Base-by-base conservation (phyloP, 1,140 invertebrate genomes). In the Cydia strobilella region DNA sequence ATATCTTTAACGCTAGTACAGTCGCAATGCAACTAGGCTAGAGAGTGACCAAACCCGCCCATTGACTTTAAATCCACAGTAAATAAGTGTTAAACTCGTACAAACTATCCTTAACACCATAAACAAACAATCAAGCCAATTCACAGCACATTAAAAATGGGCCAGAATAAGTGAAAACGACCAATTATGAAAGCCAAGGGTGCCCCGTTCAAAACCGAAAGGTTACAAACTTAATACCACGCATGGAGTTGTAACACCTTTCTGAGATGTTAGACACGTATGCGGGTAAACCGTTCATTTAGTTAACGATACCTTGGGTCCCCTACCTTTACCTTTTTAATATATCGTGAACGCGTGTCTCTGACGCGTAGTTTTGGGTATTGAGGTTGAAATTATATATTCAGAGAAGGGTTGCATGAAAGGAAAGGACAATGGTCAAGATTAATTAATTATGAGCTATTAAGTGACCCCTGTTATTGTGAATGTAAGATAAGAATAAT, bases 111-210 rank as follows among this genome's bases (percentile, higher is more conserved):
- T 20, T 51, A 6, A 18, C 42, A 35, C 31, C 35, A 35, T 69
- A 69, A 69, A 69, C 65, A 69, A 69, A 69, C 65, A 69, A 59
- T 59, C 65, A 35, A 31, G 25, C 63, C 63, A 65, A 65, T 69
- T 69, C 65, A 69, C n/a, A 69, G 27, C 18, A 59, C 54, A 35
- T 35, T 69, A 35, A 69, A 69, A 69, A 69, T 35, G 35, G 65
- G 15, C 65, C 15, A 69, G 65, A 18, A 66, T 66, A 69, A 69
- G 65, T 69, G 65, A 69, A 69, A 69, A 42, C 31, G 65, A 18
- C 65, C 65, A 35, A 69, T 69, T 42, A 39, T 23, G 65, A 3
- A 31, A 66, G 63, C 63, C 27, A 18, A 39, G 15, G 31, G 35
- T 35, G 3, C 1, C 27, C 62, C 12, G 9, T 12, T 12, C 51